Evolutionary conservation across 1,140 invertebrate species (phyloP), one percentile per base, ranked within the genome.

Genomic region (Octopus sinensis): DNA sequence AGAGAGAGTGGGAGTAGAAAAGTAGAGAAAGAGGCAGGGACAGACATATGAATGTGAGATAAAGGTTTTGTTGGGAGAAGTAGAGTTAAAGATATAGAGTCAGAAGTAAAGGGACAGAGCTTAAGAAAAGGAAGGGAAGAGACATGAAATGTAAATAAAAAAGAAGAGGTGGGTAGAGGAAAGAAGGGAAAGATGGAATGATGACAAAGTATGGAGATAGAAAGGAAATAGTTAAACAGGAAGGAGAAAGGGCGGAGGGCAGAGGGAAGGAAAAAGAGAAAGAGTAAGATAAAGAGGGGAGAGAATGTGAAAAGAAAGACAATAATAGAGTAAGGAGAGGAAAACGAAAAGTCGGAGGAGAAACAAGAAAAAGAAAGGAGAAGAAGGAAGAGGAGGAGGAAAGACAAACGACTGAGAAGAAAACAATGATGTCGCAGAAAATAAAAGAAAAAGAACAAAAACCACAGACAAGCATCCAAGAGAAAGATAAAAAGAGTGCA

Each of bases 1-100:
- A 73, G 68, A 73, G 68, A 73, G 68, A 73, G 68, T n/a, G 68
- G 30, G 68, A 73, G 68, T n/a, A 73, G 68, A 73, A 23, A 73
- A 23, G 30, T 13, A 73, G 68, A 73, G 68, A 73, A 23, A 73
- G 68, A 73, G 68, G 30, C 17, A 6, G 68, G 30, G 68, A 73
- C 17, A 73, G 68, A 73, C 17, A 73, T 4, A 73, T 73, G 68
- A 6, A 13, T 9, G 68, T 73, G 68, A n/a, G 13, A 73, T n/a
- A 73, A 73, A n/a, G 5, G 9, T 23, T 73, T 73, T 5, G 30
- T n/a, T 43, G 30, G 30, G 30, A 43, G 30, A 43, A 43, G 30
- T 43, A 43, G 30, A 43, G 17, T 62, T 62, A 12, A 62, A 62
- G 56, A 62, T 9, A 62, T 9, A 12, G 56, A 62, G 56, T 12